These are phyloP conservation scores for Lasioglossum pauxillum DNA, from an alignment of 2,888 invertebrate species.

Conservation along the genomic window DNA sequence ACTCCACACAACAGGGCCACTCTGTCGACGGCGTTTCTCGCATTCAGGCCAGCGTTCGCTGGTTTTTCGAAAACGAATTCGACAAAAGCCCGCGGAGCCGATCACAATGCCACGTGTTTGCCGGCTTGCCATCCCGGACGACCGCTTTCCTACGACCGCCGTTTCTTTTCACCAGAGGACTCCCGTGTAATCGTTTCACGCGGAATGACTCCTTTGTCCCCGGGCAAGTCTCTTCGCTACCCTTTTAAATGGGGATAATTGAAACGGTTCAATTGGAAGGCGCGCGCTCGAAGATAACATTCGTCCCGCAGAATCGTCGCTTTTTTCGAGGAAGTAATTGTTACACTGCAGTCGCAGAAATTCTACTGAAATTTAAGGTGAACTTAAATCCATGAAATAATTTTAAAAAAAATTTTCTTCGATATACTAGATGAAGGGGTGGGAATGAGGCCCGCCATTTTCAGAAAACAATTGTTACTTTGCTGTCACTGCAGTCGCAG, in stretches of 20 bases:
- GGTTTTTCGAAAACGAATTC: slow-evolving; percentile 75
- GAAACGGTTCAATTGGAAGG: slow-evolving; percentile 29
- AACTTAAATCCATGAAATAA: no score
- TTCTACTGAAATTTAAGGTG: background rate
- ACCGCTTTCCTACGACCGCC: slow-evolving; percentile 23
- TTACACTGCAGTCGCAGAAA: background rate
- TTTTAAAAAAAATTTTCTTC: background rate
- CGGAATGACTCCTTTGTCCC: background rate
- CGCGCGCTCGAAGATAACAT: slow-evolving; percentile 1
- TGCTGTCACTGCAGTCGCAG: no score
- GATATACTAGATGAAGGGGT: background rate
- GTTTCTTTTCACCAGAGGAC: slow-evolving; percentile 11
- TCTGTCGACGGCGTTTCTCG: slow-evolving; percentile 71
- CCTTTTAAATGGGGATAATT: slow-evolving; percentile 13
- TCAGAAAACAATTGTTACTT: no score
- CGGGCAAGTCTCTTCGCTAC: background rate
- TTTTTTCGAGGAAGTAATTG: background rate
- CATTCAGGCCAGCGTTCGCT: slow-evolving; percentile 72
- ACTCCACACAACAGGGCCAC: slow-evolving; percentile 70
- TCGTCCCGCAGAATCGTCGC: background rate
- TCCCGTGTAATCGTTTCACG: slow-evolving; percentile 12
- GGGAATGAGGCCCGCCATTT: background rate
- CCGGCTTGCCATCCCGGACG: slow-evolving; percentile 34
- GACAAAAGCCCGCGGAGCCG: slow-evolving; percentile 60
- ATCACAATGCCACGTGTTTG: slow-evolving; percentile 59